Evolutionary conservation across 2,797 vertebrate species (phyloP), one percentile per base, ranked within the genome.

Genomic region (Coreius guichenoti): DNA sequence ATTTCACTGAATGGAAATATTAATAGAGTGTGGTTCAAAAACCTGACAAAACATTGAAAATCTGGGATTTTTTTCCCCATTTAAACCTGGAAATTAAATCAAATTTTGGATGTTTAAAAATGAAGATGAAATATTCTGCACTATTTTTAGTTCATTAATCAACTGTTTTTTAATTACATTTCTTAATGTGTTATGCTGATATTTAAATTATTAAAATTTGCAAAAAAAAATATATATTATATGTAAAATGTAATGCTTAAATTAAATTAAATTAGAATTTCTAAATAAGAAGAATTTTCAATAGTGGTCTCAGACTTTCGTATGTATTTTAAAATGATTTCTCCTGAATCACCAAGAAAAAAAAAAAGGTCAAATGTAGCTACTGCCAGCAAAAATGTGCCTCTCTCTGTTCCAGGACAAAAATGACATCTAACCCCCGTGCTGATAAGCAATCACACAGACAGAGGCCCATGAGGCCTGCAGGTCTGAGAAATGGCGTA

Each of bases 381-480:
- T 70, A 43, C 54, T 4, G 36, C 75, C 26, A 78, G 75, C 29
- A 26, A 79, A 72, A 72, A 26, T 2, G 11, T 72, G 56, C 26
- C 26, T 79, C 76, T 70, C 83, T 85, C 67, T 61, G 14, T 79
- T 85, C 29, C 83, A 79, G 67, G 54, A 36, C 23, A 33, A 29
- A 84, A 79, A 78, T 79, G 67, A 72, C 83, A 85, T 85, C 77
- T 74, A 85, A 80, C 33, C 84, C 68, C 45, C 1, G 17, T 80
- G 84, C 78, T 85, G 80, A 85, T 80, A 85, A 79, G 76, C 83
- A 85, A 79, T 85, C 83, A 73, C 78, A 85, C 69, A 73, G 68
- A 85, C 84, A 39, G 84, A 85, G 69, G 29, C 83, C 83, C 67
- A 79, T 61, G 67, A 80, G 82, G 45, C 68, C 69, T 75, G 54